Conservation (phyloP, 2,888 invertebrate genomes). For the Halictus quadricinctus region DNA sequence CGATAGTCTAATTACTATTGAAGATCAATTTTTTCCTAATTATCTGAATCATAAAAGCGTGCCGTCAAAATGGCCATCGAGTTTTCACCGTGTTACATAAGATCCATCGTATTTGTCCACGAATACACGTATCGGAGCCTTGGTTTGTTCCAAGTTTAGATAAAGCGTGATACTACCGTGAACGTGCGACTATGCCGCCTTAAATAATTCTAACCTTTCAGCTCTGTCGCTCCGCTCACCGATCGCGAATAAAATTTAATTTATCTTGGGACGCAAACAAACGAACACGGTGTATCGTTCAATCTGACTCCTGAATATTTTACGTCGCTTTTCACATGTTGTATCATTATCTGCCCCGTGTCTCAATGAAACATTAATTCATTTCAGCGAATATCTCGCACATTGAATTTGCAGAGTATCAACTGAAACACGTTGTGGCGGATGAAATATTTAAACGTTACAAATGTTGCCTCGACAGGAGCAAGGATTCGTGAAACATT, state of each 20-base stretch:
- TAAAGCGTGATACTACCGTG: neutral
- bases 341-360: neutral
- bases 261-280: neutral
- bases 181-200: neutral
- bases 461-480: neutral
- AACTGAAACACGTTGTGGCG: no score
- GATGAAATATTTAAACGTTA: neutral
- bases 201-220: constrained; percentile 27
- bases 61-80: no score
- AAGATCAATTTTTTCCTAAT: no score
- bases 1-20: no score
- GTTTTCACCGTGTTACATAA: neutral
- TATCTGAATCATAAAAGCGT: no score
- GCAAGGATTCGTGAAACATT: neutral
- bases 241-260: constrained; percentile 1
- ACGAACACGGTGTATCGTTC: neutral
- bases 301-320: neutral
- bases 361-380: neutral
- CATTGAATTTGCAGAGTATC: neutral
- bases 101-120: neutral
- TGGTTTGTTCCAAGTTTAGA: constrained; percentile 15
- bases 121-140: constrained; percentile 15
- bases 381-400: neutral
- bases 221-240: neutral
- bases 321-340: neutral